Percentiles rank a stretch among this genome's conserved stretches.
phyloP scores from a whole-genome alignment of 92 coral and sea anemone genomes.

The Porites lobata region DNA sequence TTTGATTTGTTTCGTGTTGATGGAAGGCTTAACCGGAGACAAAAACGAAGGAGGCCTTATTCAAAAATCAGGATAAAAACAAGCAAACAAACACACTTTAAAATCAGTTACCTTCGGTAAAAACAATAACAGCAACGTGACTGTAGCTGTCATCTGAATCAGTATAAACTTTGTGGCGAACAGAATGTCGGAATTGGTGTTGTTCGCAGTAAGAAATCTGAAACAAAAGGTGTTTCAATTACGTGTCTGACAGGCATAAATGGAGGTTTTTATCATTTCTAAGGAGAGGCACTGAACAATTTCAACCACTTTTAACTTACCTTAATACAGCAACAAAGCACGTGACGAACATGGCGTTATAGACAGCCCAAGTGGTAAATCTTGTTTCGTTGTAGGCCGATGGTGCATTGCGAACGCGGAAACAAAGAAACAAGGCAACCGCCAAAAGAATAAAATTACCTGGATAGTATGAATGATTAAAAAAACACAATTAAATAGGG shows the following conservation, averaged over 20 bases:
- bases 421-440: conserved; percentile 86
- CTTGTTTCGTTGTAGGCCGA: conserved; percentile 94
- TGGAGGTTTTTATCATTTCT: too few relatives aligned
- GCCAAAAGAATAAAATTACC: conserved; percentile 80
- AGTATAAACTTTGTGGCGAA: conserved; percentile 90
- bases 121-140: conserved; percentile 79
- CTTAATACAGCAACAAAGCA: conserved; percentile 83
- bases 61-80: too few relatives aligned
- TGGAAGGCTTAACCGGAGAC: too few relatives aligned
- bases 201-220: conserved; percentile 70
- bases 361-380: conserved; percentile 94
- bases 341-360: conserved; percentile 90
- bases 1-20: too few relatives aligned
- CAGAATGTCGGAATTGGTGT: conserved; percentile 90
- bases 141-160: conserved; percentile 89
- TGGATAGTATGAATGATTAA: conserved; percentile 5
- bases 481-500: neutral
- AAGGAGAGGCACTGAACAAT: neutral
- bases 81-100: too few relatives aligned
- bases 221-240: neutral
- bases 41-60: too few relatives aligned
- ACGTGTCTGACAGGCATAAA: too few relatives aligned
- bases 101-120: conserved; percentile 82
- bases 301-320: conserved; percentile 38
- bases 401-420: conserved; percentile 95